Percentiles rank a stretch among this genome's conserved stretches.
These are phyloP conservation scores for Melanotaenia pygmaea DNA, from an alignment of 2,797 vertebrate genomes.

Conservation along the genomic window DNA sequence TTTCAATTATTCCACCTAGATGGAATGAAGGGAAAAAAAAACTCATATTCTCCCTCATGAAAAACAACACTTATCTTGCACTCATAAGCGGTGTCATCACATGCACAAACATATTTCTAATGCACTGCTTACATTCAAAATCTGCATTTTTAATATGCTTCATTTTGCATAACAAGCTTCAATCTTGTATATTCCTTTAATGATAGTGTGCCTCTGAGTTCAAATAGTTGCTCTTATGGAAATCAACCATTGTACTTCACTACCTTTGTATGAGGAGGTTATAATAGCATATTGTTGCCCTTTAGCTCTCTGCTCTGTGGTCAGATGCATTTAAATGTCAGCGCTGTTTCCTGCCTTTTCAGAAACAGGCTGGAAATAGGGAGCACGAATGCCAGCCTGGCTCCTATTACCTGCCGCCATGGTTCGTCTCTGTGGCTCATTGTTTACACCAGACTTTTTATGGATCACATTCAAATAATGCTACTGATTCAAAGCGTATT, in stretches of 20 bases:
- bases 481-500: conserved; percentile 54
- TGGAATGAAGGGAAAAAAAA: conserved; percentile 3
- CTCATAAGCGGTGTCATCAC: conserved; percentile 1
- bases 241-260: conserved; percentile 63
- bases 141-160: conserved; percentile 4
- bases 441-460: conserved; percentile 68
- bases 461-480: conserved; percentile 55
- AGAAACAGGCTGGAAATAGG: conserved; percentile 74
- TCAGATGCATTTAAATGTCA: conserved; percentile 84
- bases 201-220: conserved; percentile 55
- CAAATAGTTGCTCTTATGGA: conserved; percentile 63
- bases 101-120: conserved; percentile 22
- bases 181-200: conserved; percentile 42
- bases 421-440: conserved; percentile 44
- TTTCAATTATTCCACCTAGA: conserved; percentile 61
- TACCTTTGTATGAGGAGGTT: conserved; percentile 68
- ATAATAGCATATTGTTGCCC: conserved; percentile 81
- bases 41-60: conserved; percentile 30
- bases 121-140: conserved; percentile 5
- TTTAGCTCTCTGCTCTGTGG: conserved; percentile 75
- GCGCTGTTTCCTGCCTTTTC: conserved; percentile 77
- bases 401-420: conserved; percentile 65
- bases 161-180: conserved; percentile 18
- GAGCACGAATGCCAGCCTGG: conserved; percentile 75
- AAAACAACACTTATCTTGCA: conserved; percentile 22